Evolutionary conservation across 2,797 vertebrate genomes (phyloP).

Genomic region (Fistularia commersonii): DNA sequence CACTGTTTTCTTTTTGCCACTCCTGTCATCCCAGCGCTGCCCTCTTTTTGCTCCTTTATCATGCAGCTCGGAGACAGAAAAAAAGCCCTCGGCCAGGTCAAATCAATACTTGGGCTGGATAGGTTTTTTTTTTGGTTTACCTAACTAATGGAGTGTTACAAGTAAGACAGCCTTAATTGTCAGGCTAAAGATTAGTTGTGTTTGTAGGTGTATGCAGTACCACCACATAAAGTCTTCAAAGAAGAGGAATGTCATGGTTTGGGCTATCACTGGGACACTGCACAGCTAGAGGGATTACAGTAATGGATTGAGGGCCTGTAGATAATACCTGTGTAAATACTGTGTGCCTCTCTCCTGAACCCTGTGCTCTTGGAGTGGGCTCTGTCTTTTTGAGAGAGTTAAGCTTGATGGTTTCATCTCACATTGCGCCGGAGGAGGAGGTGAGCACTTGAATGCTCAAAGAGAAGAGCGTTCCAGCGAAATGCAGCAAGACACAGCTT

Average conservation of each 20-base stretch:
- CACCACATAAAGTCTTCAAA: slow-evolving; percentile 45
- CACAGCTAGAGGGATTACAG: slow-evolving; percentile 71
- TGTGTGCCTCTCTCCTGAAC: slow-evolving; percentile 74
- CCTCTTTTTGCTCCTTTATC: slow-evolving; percentile 10
- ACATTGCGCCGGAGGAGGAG: slow-evolving; percentile 82
- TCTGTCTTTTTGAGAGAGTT: slow-evolving; percentile 71
- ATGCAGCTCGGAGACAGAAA: slow-evolving; percentile 2
- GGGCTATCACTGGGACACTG: slow-evolving; percentile 50
- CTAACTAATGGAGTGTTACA: slow-evolving; percentile 49
- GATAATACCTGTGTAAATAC: slow-evolving; percentile 79
- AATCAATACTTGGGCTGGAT: slow-evolving; percentile 6
- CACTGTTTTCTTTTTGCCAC: slow-evolving; percentile 41
- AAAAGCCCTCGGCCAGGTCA: slow-evolving; percentile 15
- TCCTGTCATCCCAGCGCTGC: slow-evolving; percentile 13
- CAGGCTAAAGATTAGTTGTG: slow-evolving; percentile 42
- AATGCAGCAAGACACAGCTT: slow-evolving; percentile 92
- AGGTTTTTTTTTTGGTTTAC: slow-evolving; percentile 22
- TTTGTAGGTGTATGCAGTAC: slow-evolving; percentile 61
- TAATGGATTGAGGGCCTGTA: slow-evolving; percentile 75
- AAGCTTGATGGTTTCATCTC: slow-evolving; percentile 70
- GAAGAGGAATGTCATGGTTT: slow-evolving; percentile 58
- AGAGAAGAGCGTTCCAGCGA: slow-evolving; percentile 90
- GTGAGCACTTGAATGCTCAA: slow-evolving; percentile 78
- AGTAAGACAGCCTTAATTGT: slow-evolving; percentile 51
- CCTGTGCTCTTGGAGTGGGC: slow-evolving; percentile 66